Conservation (phyloP, 2,797 vertebrate species). For the Poecilia picta region DNA sequence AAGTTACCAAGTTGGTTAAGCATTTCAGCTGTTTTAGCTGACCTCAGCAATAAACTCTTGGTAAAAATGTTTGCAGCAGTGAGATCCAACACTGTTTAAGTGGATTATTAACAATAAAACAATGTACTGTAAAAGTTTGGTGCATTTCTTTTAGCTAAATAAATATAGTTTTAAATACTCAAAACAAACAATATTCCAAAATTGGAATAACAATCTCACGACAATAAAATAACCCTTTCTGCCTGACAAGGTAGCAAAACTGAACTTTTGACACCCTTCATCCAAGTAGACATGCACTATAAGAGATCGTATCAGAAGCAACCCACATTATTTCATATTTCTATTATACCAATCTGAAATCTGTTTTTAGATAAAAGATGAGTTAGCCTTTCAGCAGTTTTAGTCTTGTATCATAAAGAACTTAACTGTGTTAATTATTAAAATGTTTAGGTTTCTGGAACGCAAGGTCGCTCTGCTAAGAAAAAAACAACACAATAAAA, state of each 20-base stretch:
- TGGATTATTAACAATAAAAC: neutral
- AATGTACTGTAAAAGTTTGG: neutral
- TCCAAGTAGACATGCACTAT: neutral
- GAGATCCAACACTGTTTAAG: neutral
- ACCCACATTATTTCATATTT: neutral
- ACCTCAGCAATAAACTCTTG: neutral
- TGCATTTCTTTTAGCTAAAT: neutral
- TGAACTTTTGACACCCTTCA: neutral
- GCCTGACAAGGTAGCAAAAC: neutral
- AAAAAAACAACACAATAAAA: neutral
- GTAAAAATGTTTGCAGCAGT: neutral
- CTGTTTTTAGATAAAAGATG: neutral
- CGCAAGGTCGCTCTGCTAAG: neutral
- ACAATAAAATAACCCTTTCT: neutral
- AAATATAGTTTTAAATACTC: neutral
- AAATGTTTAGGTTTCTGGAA: neutral
- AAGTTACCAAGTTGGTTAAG: neutral
- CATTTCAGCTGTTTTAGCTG: neutral
- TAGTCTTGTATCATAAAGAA: neutral
- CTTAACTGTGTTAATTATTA: neutral
- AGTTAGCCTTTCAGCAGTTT: neutral
- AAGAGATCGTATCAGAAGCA: neutral
- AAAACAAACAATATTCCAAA: neutral
- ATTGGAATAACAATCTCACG: neutral
- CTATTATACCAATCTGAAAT: no score